These are phyloP conservation scores for Oryzias melastigma DNA, from an alignment of 2,113 vertebrate species.

Conservation along the genomic window DNA sequence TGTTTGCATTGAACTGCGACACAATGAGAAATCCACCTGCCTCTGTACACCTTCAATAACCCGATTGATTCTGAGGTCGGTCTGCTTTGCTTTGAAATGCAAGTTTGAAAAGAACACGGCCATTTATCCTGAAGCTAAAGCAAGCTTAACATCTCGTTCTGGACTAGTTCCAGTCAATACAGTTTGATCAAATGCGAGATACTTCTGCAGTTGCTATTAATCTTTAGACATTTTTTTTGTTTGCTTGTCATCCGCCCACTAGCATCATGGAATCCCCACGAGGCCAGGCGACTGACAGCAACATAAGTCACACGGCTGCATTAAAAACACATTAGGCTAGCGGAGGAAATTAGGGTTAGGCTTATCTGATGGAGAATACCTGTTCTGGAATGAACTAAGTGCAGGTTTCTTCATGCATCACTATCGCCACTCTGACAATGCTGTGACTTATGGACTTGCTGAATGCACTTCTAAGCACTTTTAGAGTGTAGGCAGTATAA, in stretches of 20 bases:
- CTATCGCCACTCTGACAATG: slow-evolving; percentile 62
- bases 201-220: slow-evolving; percentile 56
- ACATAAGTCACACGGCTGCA: slow-evolving; percentile 79
- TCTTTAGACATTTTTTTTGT: slow-evolving; percentile 57
- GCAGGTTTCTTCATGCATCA: slow-evolving; percentile 66
- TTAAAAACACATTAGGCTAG: slow-evolving; percentile 82
- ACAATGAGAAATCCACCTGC: slow-evolving; percentile 42
- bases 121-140: slow-evolving; percentile 48
- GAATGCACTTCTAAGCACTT: slow-evolving; percentile 73
- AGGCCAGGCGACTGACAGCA: slow-evolving; percentile 66
- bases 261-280: slow-evolving; percentile 58
- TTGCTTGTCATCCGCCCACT: slow-evolving; percentile 57
- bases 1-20: not conserved
- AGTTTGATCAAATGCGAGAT: slow-evolving; percentile 67
- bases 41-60: slow-evolving; percentile 27
- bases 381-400: slow-evolving; percentile 56
- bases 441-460: slow-evolving; percentile 74
- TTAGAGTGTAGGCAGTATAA: slow-evolving; percentile 51
- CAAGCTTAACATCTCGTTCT: slow-evolving; percentile 19
- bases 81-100: slow-evolving; percentile 44
- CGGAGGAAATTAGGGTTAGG: slow-evolving; percentile 71
- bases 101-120: slow-evolving; percentile 25
- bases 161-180: slow-evolving; percentile 61
- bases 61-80: slow-evolving; percentile 49
- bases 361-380: slow-evolving; percentile 69